Evolutionary conservation across 1,140 invertebrate genomes (phyloP), one percentile per base, ranked within the genome.

Genomic region (Armadillidium nasatum): DNA sequence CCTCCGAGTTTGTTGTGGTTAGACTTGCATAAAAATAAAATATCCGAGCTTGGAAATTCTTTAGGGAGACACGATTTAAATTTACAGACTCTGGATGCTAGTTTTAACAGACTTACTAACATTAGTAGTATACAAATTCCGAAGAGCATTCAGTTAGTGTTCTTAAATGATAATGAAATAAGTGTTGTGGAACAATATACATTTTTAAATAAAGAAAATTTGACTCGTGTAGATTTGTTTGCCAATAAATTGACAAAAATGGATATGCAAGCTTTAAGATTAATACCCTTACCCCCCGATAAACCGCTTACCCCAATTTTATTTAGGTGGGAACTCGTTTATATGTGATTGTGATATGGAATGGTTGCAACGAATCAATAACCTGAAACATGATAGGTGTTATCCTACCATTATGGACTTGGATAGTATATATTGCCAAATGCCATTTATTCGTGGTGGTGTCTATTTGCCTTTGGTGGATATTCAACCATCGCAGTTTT

Each of bases 391-490:
- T 44, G 85, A 90, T 10, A 86, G 94, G 10, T 92, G 94, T 83
- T 92, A 95, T 85, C 94, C 94, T 4, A 87, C 90, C 77, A 92
- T 97, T 22, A 93, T 94, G 91, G 95, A 97, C 83, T 87, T 96
- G 78, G 92, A 95, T 81, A 92, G 91, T 74, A 93, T 97, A 78
- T 94, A 93, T 83, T 97, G 94, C 85, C 93, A 94, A 83, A 87
- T 97, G 83, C 86, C 94, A 11, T 94, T 96, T 85, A 92, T 90
- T 82, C 87, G 94, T 72, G 92, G 93, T 82, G 88, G 89, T 50
- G 90, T 90, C 76, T 81, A 78, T 33, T 76, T 79, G 21, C 92
- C 94, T 9, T 85, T 96, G 33, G 88, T 94, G 9, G 91, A 94
- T 81, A 91, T 93, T 7, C 90, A 93, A 83, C 88, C 92, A 0